Evolutionary conservation across 2,797 vertebrate genomes (phyloP), one percentile per base, ranked within the genome.

Genomic region (Aeoliscus strigatus): DNA sequence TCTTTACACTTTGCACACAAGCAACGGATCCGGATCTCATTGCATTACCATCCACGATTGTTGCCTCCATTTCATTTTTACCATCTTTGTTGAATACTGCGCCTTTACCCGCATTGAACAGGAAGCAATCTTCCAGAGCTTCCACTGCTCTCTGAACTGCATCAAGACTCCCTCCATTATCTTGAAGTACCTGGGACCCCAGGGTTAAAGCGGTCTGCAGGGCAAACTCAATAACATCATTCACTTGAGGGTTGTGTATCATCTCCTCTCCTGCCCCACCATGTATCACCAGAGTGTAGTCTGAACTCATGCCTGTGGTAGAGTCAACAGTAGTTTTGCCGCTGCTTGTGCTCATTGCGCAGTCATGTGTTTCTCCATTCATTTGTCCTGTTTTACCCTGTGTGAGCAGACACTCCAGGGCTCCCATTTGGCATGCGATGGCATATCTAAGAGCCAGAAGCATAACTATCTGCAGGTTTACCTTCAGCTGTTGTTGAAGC

Each of bases 91-190:
- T 90, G 52, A 87, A 85, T n/a, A 90, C 88, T 1, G 88, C 82
- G 8, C 89, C 89, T 74, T 87, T 90, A 3, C 88, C 88, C 10
- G 89, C 88, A 64, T 90, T 90, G 60, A 90, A 90, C 27, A 90
- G 74, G 58, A 90, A 89, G 52, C 89, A 90, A 58, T 90, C 83
- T 56, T 90, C 89, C 9, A 90, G 60, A 27, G 88, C 87, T 55
- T 83, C 73, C 14, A 90, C 89, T 46, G 86, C 85, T 46, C 48
- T 82, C 63, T 90, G 84, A 56, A 90, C 89, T 51, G 86, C 87
- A 16, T 90, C 86, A 27, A 89, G 38, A 66, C 89, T 86, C 18
- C 47, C 81, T 14, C 89, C 86, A 37, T 83, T 80, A 12, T 60
- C 25, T 43, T 66, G 65, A 31, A 90, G 85, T 16, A 85, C 73